phyloP scores from a whole-genome alignment of 2,797 vertebrate species.

The Acrocephalus scirpaceus region DNA sequence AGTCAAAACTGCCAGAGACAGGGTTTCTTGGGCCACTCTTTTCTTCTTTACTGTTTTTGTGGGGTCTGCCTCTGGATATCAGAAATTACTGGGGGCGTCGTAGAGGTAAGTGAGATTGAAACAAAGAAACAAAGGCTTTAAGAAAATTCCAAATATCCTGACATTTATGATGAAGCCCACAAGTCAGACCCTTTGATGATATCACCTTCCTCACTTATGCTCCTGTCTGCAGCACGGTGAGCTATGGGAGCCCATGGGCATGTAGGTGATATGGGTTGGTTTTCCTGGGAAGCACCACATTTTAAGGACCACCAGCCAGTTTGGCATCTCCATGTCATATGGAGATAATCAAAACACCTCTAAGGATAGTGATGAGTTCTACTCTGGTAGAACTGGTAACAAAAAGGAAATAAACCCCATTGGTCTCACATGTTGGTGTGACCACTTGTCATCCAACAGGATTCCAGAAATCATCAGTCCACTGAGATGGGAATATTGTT shows the following conservation, averaged over 20 bases:
- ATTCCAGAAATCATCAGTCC: background rate
- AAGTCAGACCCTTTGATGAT: background rate
- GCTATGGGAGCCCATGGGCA: background rate
- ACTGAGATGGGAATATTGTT: background rate
- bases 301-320: background rate
- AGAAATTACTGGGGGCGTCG: background rate
- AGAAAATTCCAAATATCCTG: background rate
- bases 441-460: background rate
- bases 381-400: background rate
- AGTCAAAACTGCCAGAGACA: background rate
- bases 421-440: background rate
- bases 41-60: background rate
- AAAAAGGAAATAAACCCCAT: background rate
- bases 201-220: fast-evolving
- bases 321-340: background rate
- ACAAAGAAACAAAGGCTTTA: background rate
- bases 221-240: fast-evolving
- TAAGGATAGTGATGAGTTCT: background rate
- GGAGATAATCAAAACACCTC: background rate
- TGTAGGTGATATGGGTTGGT: fast-evolving
- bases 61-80: background rate
- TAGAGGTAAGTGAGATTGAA: background rate
- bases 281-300: background rate
- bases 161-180: background rate
- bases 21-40: background rate